Base-by-base conservation (phyloP, 2,113 vertebrate genomes). In the Butorides virescens region DNA sequence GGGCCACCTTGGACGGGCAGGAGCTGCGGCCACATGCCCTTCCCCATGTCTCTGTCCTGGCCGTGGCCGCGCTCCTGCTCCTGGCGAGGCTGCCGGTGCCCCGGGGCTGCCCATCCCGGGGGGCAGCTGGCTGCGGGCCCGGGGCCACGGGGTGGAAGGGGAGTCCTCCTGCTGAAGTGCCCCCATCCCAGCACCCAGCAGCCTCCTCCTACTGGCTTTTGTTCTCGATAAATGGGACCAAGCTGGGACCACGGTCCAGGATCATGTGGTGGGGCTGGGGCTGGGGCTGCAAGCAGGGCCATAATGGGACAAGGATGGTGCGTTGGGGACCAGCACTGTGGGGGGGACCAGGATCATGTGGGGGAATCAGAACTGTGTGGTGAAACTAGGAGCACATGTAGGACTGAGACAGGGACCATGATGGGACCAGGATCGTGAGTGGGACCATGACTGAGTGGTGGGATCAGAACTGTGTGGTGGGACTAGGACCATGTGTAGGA, bases 11-110 rank as follows among this genome's bases (percentile, higher is more conserved):
- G 49, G 56, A 34, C n/a, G 56, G 74, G 39, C n/a, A 59, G 78
- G 32, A 55, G 8, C 21, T 73, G 39, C 3, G 0, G 62, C 39
- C 27, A 25, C 5, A 0, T 13, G 11, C 1, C 0, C 22, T 86
- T 59, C 53, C n/a, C 27, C 37, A 27, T 15, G 6, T 39, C 34
- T 39, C 55, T 68, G 53, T 27, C 70, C 65, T 46, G 21, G 34
- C 44, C 34, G 23, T 72, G 47, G 13, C 67, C 30, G 39, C 53
- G 20, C 23, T 50, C 34, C 36, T 49, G 52, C 7, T 27, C 30
- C 19, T 0, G 0, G 10, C 25, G 1, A 3, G 30, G 30, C 67
- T 73, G 36, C 77, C 32, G 5, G 32, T 53, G 14, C 10, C 50
- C 79, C 50, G 13, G 5, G 25, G 25, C 67, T 72, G 36, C 77